A percentile compares a stretch with the other conserved stretches of the same genome.
Evolutionary conservation across 1,140 invertebrate genomes (phyloP).

Genomic region (Achatina immaculata): DNA sequence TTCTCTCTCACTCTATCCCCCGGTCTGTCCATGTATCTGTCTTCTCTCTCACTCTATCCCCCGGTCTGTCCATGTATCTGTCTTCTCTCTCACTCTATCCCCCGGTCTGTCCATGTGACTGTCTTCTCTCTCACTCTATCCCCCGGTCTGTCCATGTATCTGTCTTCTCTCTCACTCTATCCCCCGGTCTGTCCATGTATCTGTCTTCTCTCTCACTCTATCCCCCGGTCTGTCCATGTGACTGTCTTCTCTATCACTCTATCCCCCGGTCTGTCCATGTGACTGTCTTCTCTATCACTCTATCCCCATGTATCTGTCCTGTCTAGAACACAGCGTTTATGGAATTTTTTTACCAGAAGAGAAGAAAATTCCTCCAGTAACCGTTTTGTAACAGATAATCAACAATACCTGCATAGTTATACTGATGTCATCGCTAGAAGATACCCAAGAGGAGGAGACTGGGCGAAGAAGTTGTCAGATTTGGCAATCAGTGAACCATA

Average conservation of each 20-base stretch:
- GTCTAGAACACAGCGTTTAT: too few species aligned
- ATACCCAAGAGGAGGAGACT: too few species aligned
- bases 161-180: neutral
- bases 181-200: neutral
- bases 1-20: neutral
- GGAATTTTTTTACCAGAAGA: too few species aligned
- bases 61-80: neutral
- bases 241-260: neutral
- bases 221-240: neutral
- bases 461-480: too few species aligned
- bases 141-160: neutral
- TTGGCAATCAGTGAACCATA: too few species aligned
- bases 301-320: too few species aligned
- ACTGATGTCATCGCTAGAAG: too few species aligned
- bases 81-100: conserved; percentile 4
- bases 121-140: conserved; percentile 19
- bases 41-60: neutral
- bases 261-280: neutral
- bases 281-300: too few species aligned
- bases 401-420: too few species aligned
- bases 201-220: neutral
- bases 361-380: too few species aligned
- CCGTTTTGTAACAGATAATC: too few species aligned
- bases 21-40: neutral
- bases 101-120: conserved; percentile 17